These are phyloP conservation scores for Oxystoma pomonae DNA, from an alignment of 2,888 invertebrate genomes.

Conservation along the genomic window DNA sequence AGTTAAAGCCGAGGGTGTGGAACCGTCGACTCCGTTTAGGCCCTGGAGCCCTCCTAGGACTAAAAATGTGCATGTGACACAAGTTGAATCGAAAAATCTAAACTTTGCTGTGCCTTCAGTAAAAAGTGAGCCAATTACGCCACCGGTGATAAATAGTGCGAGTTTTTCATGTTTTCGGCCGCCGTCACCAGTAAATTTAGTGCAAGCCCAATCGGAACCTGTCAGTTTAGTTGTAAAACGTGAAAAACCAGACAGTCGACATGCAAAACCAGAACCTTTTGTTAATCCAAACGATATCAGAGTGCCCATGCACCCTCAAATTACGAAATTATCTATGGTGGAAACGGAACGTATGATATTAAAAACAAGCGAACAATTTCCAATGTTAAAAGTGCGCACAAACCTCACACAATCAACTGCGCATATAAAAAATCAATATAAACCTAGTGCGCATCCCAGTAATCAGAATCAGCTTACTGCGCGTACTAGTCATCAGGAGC, in stretches of 20 bases:
- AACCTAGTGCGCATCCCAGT: not conserved
- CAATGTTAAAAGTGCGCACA: slow-evolving; percentile 26
- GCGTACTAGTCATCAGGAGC: not conserved
- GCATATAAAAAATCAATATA: not conserved
- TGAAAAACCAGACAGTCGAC: slow-evolving; percentile 22
- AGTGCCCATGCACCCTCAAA: slow-evolving; percentile 40
- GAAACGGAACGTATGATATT: slow-evolving; percentile 40
- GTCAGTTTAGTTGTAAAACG: slow-evolving; percentile 37
- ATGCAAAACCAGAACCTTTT: slow-evolving; percentile 11
- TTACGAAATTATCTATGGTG: slow-evolving; percentile 28
- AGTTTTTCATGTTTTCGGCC: slow-evolving; percentile 38
- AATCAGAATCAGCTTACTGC: not conserved
- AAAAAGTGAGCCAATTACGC: slow-evolving; percentile 19
- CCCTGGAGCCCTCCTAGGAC: slow-evolving; percentile 57
- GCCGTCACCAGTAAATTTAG: slow-evolving; percentile 35
- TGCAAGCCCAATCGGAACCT: slow-evolving; percentile 31
- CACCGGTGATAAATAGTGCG: slow-evolving; percentile 23
- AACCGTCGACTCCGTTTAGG: slow-evolving; percentile 52
- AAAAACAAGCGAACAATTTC: slow-evolving; percentile 39
- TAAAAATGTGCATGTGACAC: slow-evolving; percentile 2
- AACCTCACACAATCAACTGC: not conserved
- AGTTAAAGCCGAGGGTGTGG: slow-evolving; percentile 34
- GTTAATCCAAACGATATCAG: slow-evolving; percentile 26
- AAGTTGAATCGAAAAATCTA: not conserved
- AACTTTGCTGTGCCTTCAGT: slow-evolving; percentile 26